Evolutionary conservation across 2,888 invertebrate genomes (phyloP), one percentile per base, ranked within the genome.

Genomic region (Tryphoninae sp.): DNA sequence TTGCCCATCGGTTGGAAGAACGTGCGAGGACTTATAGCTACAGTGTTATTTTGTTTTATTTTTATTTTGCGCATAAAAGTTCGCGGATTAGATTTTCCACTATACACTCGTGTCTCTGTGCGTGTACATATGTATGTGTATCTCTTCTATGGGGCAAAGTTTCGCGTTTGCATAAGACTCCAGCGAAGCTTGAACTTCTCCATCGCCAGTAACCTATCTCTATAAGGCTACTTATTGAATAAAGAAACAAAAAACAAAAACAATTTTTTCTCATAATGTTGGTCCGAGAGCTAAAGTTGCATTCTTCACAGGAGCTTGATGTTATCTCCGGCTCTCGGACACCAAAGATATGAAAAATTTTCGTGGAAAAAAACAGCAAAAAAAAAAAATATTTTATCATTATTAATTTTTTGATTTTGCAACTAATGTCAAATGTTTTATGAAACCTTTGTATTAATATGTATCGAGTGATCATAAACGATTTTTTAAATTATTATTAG

Each of bases 61-160:
- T 6, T n/a, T 51, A 51, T 16, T 11, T 2, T 51, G 7, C 51
- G 33, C 33, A 51, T 16, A n/a, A 51, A 51, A 67, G 26, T 67
- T 67, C n/a, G 26, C n/a, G 51, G 67, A 53, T 67, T 67, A 23
- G 51, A 67, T 67, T 67, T 67, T 51, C n/a, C 53, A 33, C 51
- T 49, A 53, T 9, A 53, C 22, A 26, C 26, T 0, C 67, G 2
- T 62, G 1, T 8, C 13, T 19, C 13, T 19, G 13, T 19, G 1
- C 2, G 42, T 45, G 42, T 64, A 40, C 42, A 55, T 19, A 19
- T 55, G 7, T 7, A 55, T 4, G 49, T 49, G n/a, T 33, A 33
- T 33, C 33, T 33, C 11, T 42, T 40, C 19, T 42, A 2, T 19
- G 19, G 42, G 16, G 9, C n/a, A 62, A 62, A 62, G 62, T 42